Base-by-base conservation (phyloP, 2,888 invertebrate species). In the Autographa gamma region DNA sequence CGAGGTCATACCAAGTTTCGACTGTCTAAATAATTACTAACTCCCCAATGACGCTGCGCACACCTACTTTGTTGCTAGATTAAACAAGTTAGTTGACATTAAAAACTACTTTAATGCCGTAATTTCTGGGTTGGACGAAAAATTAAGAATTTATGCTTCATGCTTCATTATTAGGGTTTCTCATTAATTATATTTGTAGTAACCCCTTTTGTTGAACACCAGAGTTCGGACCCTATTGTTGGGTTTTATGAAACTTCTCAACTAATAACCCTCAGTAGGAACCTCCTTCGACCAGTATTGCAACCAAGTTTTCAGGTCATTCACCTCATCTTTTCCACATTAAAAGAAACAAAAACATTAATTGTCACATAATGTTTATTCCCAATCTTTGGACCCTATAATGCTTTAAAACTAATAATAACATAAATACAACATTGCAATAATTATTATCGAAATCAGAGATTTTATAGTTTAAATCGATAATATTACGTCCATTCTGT, bases 361-460 rank as follows among this genome's bases (percentile, higher is more conserved):
- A 91, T 95, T 96, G 88, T 96, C 96, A 96, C 96, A 96, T 96
- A 84, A 96, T 96, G 95, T 97, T 96, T 97, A 97, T 96, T 96
- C 96, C 96, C 97, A 96, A 96, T 96, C 96, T 96, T 97, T 97
- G 97, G 97, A 97, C 97, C 97, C 97, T 97, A 97, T 97, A 97
- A 93, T 96, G 96, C 96, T 96, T 96, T 96, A 97, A 96, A 96
- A 96, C 96, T 96, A 96, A 93, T 92, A 92, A 94, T 94, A 93
- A 94, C 93, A 94, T 90, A 93, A 93, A 92, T 93, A 94, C 93
- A 94, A 96, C 96, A 96, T 96, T 90, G 93, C 92, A 88, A 90
- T 90, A 82, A 90, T 82, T 89, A 91, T 88, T 87, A 90, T 86
- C 84, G 80, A 91, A 92, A 90, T 89, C 83, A 86, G 88, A 87